A percentile compares a stretch with the other conserved stretches of the same genome.
phyloP scores from a whole-genome alignment of 2,113 vertebrate genomes.

The Drymodes brunneopygia region DNA sequence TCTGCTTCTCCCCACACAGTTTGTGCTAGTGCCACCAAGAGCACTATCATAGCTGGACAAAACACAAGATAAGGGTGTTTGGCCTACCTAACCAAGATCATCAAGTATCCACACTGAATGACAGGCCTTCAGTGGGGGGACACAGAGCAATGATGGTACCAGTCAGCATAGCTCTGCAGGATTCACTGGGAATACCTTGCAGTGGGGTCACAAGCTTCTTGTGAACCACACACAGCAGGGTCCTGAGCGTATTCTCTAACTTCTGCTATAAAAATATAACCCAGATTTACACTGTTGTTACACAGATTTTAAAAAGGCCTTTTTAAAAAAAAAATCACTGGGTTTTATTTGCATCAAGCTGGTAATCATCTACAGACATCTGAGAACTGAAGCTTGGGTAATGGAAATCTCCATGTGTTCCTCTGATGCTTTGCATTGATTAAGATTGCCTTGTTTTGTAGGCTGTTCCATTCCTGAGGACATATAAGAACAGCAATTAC shows the following conservation, averaged over 20 bases:
- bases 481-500: constrained; percentile 69
- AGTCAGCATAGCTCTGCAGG: background rate
- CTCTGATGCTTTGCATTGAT: background rate
- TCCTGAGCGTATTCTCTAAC: background rate
- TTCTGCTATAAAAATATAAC: background rate
- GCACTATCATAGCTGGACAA: background rate
- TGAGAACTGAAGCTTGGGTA: background rate
- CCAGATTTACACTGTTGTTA: background rate
- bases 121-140: background rate
- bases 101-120: background rate
- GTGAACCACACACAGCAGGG: background rate
- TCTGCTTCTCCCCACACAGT: background rate
- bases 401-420: background rate
- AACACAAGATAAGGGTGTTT: background rate
- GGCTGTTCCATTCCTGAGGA: constrained; percentile 68
- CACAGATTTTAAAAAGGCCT: background rate
- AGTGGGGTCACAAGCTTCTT: background rate
- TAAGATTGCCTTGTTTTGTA: constrained; percentile 24
- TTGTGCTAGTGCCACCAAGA: background rate
- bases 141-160: background rate
- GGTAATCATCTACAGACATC: background rate
- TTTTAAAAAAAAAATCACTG: background rate
- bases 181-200: background rate
- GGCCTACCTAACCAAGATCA: background rate
- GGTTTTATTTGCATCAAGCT: background rate